phyloP scores from a whole-genome alignment of 1,140 invertebrate species.

The Druon quercuslanigerum region DNA sequence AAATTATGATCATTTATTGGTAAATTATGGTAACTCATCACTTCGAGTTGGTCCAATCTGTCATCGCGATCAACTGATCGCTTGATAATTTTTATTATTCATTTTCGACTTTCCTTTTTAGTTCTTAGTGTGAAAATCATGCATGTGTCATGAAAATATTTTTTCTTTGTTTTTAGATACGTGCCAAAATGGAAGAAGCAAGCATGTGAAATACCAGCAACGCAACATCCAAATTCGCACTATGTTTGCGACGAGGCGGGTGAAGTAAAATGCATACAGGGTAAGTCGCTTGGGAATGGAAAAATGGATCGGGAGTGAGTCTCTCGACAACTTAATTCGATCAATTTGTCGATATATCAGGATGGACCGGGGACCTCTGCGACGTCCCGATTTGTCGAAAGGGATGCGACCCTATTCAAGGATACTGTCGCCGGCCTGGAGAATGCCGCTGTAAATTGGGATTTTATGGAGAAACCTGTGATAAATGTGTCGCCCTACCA shows the following conservation, averaged over 20 bases:
- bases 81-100: too few relatives aligned
- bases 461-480: conserved; percentile 88
- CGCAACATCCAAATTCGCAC: conserved; percentile 93
- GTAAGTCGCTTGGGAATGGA: conserved; percentile 58
- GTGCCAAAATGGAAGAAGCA: conserved; percentile 90
- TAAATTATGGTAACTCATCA: too few relatives aligned
- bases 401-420: conserved; percentile 93
- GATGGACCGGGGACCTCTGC: conserved; percentile 95
- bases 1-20: too few relatives aligned
- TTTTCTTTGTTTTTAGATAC: conserved; percentile 72
- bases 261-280: conserved; percentile 91
- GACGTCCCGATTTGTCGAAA: conserved; percentile 92
- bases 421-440: conserved; percentile 92
- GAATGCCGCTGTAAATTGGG: conserved; percentile 90
- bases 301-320: conserved; percentile 37
- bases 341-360: conserved; percentile 57
- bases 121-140: too few relatives aligned
- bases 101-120: too few relatives aligned
- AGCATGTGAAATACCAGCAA: conserved; percentile 88
- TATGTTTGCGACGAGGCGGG: conserved; percentile 94
- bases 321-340: conserved; percentile 45
- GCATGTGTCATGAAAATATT: not conserved
- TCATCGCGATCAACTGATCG: too few relatives aligned
- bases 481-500: conserved; percentile 89
- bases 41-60: too few relatives aligned